Conservation (phyloP, 2,113 vertebrate species). For the Hypocryptadius cinnamomeus region DNA sequence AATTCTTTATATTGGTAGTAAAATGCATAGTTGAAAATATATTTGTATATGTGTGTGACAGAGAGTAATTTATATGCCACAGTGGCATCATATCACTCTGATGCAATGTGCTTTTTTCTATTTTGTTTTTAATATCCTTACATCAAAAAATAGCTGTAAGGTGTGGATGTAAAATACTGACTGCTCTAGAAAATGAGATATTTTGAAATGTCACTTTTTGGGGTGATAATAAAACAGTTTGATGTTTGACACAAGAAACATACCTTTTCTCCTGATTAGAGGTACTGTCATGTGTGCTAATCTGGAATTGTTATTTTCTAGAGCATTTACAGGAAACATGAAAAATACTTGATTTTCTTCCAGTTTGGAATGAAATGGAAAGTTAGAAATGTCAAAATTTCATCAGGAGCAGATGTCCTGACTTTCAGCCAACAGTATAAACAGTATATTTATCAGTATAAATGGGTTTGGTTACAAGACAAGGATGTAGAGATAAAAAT, state of each 20-base stretch:
- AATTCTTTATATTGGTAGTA: not conserved
- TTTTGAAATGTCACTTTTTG: not conserved
- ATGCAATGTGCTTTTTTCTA: not conserved
- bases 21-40: not conserved
- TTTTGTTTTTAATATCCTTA: not conserved
- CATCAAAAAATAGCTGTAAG: not conserved
- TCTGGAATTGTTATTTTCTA: not conserved
- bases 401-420: conserved; percentile 24
- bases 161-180: not conserved
- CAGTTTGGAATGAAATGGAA: conserved; percentile 13
- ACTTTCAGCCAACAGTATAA: conserved; percentile 8
- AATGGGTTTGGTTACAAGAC: not conserved
- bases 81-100: not conserved
- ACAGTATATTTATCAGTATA: too few relatives aligned
- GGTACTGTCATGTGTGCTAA: not conserved
- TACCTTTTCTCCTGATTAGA: not conserved
- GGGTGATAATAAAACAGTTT: not conserved
- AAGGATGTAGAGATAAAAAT: not conserved
- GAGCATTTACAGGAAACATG: not conserved
- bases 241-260: not conserved
- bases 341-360: conserved; percentile 1
- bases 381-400: conserved; percentile 42
- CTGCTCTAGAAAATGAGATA: not conserved
- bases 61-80: not conserved
- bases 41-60: not conserved